These are phyloP conservation scores for Microcebus griseorufus DNA, from an alignment of 2,113 vertebrate species.

Conservation along the genomic window DNA sequence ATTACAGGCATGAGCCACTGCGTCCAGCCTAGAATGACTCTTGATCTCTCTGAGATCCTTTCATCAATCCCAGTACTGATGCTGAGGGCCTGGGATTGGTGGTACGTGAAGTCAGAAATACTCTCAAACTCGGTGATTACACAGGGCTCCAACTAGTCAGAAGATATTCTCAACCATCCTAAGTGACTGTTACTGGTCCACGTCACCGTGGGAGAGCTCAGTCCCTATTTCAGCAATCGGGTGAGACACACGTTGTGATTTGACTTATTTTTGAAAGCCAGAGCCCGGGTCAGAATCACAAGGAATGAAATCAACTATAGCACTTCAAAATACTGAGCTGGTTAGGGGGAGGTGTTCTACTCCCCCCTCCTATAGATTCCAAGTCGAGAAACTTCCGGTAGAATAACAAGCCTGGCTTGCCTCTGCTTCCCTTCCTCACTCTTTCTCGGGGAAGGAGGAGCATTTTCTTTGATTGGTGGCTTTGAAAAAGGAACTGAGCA, in stretches of 20 bases:
- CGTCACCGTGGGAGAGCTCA: not conserved
- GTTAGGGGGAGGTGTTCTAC: not conserved
- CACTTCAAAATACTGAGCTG: not conserved
- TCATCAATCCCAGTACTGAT: not conserved
- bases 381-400: not conserved
- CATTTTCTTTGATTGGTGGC: not conserved
- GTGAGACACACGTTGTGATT: not conserved
- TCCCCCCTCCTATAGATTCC: not conserved
- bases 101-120: not conserved
- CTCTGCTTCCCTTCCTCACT: not conserved
- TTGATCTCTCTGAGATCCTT: not conserved
- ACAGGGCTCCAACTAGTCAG: not conserved
- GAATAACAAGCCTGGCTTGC: not conserved
- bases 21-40: too few species aligned
- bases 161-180: not conserved
- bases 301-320: not conserved
- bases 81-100: not conserved
- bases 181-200: not conserved
- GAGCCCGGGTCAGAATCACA: not conserved
- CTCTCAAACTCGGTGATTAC: not conserved
- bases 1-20: too few species aligned
- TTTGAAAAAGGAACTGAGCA: not conserved
- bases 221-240: not conserved
- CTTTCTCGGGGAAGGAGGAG: not conserved
- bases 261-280: constrained; percentile 6